Evolutionary conservation across 2,113 vertebrate species (phyloP), one percentile per base, ranked within the genome.

Genomic region (Antennarius striatus): DNA sequence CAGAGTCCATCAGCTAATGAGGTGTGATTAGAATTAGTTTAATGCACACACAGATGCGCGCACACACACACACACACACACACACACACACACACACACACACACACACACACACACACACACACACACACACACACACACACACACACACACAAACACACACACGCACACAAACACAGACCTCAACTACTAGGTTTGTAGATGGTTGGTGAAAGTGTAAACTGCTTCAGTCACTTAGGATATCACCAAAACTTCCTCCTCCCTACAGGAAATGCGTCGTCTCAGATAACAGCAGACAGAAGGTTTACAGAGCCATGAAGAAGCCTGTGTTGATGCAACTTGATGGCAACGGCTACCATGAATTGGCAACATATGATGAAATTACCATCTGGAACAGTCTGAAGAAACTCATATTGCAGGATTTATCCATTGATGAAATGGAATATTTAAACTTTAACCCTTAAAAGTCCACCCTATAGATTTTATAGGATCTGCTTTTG

Each of bases 1-100:
- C 70, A 58, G 69, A 82, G 69, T 63, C 81, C 80, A 90, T 91
- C 86, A 88, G 77, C 80, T 84, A 88, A 88, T 90, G 82, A 88
- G 83, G 50, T 71, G 73, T 85, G 80, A 84, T 88, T 22, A 22
- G 77, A 86, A 81, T 87, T 79, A 85, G 58, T 63, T 75, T 86
- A 85, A 86, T 63, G 83, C 43, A 57, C 75, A 58, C 63, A 64
- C 63, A 63, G 30, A 59, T 36, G 32, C 32, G 3, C 32, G 22
- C 22, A 22, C 22, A 22, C 22, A 22, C 22, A 22, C 22, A 22
- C 22, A 22, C 22, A 22, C 22, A 22, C 22, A 22, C 1, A 22
- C 22, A 22, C 22, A 22, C 22, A 22, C 22, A 22, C 22, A 22
- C 22, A 22, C 22, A 22, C 22, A 22, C 46, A 55, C 62, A 47